Base-by-base conservation (phyloP, 2,113 vertebrate genomes). In the Felis chaus region DNA sequence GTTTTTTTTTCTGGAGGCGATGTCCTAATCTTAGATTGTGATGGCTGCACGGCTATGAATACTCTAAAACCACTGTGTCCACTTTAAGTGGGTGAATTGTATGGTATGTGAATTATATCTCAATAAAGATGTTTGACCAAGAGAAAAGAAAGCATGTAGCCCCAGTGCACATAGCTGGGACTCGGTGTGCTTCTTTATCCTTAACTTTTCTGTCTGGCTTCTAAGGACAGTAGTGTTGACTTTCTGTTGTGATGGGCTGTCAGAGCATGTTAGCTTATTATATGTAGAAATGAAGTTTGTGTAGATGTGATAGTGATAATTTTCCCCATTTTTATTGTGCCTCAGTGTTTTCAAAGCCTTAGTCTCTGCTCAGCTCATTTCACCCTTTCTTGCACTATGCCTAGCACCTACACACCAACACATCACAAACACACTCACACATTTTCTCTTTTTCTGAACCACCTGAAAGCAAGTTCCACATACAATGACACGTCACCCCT, bases 401-500 rank as follows among this genome's bases (percentile, higher is more conserved):
- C 39, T 27, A 74, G 23, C 39, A 45, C 10, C 2, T 39, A 12
- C 13, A 39, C 33, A 50, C 45, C 4, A 45, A 33, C 65, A 45
- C 31, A 25, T 36, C 31, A 8, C n/a, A 45, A 27, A n/a, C 45
- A 12, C 0, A 53, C 16, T 15, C 14, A 23, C 1, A 25, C 0
- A 0, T 25, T 69, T 93, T 85, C 61, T 85, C 33, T 78, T 55
- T 73, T 61, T 3, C 68, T 25, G 31, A 65, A 71, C 31, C 31
- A 29, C 90, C 88, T 89, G 92, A 82, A 91, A 63, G 15, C 36
- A 81, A 31, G 10, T 84, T 83, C n/a, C 19, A 2, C 45, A 14
- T 23, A 74, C 14, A 33, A 11, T 41, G 61, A 57, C 9, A 33
- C 57, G 4, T 73, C 69, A 33, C 39, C 33, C 6, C 80, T 53